Evolutionary conservation across 1,140 invertebrate species (phyloP).

Genomic region (Paraescarpia echinospica): DNA sequence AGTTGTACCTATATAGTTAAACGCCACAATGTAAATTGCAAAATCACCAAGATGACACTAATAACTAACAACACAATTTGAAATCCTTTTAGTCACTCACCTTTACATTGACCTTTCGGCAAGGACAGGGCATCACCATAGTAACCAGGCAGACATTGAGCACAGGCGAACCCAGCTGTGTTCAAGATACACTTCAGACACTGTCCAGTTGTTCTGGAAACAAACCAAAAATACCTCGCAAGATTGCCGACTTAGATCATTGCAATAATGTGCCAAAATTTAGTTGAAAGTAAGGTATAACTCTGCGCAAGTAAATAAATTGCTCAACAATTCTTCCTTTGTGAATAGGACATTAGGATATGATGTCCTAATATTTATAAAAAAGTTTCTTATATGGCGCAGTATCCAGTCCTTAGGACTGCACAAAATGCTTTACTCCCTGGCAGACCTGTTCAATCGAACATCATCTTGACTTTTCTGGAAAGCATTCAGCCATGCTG

Average conservation of each 20-base stretch:
- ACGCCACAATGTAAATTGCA: background rate
- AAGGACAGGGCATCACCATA: slow-evolving; percentile 63
- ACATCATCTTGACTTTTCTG: no score
- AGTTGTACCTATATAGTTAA: no score
- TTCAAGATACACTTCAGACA: slow-evolving; percentile 98
- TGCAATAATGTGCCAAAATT: background rate
- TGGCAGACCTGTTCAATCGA: no score
- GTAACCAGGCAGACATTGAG: slow-evolving; percentile 81
- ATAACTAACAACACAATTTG: background rate
- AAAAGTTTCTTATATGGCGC: no score
- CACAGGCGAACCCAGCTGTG: slow-evolving; percentile 80
- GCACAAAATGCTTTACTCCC: no score
- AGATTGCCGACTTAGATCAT: background rate
- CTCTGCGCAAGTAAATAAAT: background rate
- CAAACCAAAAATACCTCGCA: background rate
- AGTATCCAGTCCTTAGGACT: no score
- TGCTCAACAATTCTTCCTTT: background rate
- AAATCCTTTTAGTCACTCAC: slow-evolving; percentile 39
- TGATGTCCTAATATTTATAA: no score
- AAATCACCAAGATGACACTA: background rate
- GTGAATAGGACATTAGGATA: background rate
- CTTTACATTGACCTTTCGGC: slow-evolving; percentile 86
- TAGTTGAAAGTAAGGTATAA: background rate
- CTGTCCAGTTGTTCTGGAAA: slow-evolving; percentile 78
- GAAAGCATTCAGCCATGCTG: no score